Conservation (phyloP, 2,888 invertebrate genomes). For the Xylota sylvarum region DNA sequence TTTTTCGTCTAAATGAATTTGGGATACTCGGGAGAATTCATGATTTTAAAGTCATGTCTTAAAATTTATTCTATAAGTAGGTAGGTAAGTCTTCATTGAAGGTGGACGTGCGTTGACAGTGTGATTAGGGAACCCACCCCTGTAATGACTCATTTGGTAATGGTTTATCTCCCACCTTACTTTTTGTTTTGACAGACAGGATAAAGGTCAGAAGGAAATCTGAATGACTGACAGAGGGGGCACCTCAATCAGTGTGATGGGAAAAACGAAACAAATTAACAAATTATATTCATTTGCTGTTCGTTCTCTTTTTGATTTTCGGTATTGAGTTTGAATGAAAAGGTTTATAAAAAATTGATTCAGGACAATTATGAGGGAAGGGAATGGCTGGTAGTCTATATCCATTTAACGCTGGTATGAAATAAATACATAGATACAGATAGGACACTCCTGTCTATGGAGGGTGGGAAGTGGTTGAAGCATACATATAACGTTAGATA, state of each 20-base stretch:
- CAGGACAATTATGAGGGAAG: slow-evolving; percentile 21
- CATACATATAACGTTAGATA: neutral
- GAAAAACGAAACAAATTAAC: slow-evolving; percentile 47
- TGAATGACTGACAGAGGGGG: slow-evolving; percentile 59
- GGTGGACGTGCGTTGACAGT: slow-evolving; percentile 50
- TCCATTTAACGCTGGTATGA: neutral
- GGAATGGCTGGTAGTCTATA: slow-evolving; percentile 25
- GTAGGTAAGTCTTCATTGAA: no score
- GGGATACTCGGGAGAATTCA: slow-evolving; percentile 32
- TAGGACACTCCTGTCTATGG: neutral
- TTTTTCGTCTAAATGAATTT: neutral
- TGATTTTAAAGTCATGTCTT: slow-evolving; percentile 13
- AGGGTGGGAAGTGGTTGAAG: neutral
- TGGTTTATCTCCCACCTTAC: slow-evolving; percentile 35
- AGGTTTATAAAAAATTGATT: slow-evolving; percentile 56
- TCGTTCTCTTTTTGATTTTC: slow-evolving; percentile 32
- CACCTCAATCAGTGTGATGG: slow-evolving; percentile 69
- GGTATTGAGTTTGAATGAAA: slow-evolving; percentile 22
- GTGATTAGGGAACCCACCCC: slow-evolving; percentile 44
- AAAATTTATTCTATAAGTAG: neutral
- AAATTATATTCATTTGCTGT: slow-evolving; percentile 56
- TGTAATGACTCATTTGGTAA: slow-evolving; percentile 56
- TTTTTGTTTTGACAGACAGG: slow-evolving; percentile 59
- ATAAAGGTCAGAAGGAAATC: slow-evolving; percentile 60
- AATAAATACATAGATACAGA: neutral